Evolutionary conservation across 2,888 invertebrate genomes (phyloP), one percentile per base, ranked within the genome.

Genomic region (Clunio marinus): DNA sequence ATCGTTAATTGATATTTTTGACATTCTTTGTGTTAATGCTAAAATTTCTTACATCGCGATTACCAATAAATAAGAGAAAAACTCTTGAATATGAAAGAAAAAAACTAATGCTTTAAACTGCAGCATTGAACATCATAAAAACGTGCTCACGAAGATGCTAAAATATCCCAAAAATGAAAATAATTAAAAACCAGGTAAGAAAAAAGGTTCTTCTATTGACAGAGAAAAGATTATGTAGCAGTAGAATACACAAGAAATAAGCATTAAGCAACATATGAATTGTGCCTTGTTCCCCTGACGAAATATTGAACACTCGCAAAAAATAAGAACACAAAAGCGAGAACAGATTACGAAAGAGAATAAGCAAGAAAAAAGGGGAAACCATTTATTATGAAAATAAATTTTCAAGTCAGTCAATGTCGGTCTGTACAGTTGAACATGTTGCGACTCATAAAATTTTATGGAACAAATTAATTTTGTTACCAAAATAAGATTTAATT

Each of bases 131-230:
- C 15, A 24, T 28, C 41, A 45, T 15, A 22, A 62, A 62, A 62
- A 65, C 20, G 37, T 41, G 41, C 37, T 37, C 32, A 28, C 41
- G 41, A 41, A 20, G 22, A 15, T n/a, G 8, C 41, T n/a, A 22
- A 62, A 41, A 62, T 15, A 7, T 28, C 10, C 62, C 62, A 25
- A 46, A 25, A 62, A 37, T 17, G 24, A 62, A 65, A 62, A 22
- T 62, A 62, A 62, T 62, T 65, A 46, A 65, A 65, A 65, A 65
- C 46, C 63, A 65, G 63, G 63, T 65, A 65, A 65, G 62, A 62
- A 65, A 65, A n/a, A 65, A 22, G 10, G 27, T 65, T 45, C 10
- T 28, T 41, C 63, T 65, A 65, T 65, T 65, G 63, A 65, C 63
- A 65, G 24, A 65, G 28, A 62, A 62, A 24, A 65, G 45, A 65